A percentile compares a stretch with the other conserved stretches of the same genome.
These are phyloP conservation scores for Lycocerus yunnanus DNA, from an alignment of 2,888 invertebrate species.

Conservation along the genomic window DNA sequence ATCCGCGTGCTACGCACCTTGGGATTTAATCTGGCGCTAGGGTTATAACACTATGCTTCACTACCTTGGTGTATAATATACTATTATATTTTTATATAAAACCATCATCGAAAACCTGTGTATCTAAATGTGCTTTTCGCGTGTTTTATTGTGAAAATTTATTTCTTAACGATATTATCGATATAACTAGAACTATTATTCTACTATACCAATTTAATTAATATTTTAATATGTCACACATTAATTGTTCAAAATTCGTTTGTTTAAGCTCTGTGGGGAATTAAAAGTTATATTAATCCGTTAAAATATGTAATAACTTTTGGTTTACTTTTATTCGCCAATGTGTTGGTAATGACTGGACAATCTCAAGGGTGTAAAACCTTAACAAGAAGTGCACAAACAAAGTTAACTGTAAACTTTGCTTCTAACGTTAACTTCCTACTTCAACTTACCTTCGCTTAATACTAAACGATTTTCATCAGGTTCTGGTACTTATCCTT, in stretches of 20 bases:
- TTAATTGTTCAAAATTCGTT: neutral
- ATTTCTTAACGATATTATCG: neutral
- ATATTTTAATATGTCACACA: neutral
- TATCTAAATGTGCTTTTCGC: neutral
- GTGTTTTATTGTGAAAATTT: neutral
- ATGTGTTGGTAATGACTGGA: slow-evolving; percentile 6
- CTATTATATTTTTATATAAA: neutral
- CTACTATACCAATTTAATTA: neutral
- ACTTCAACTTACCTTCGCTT: neutral
- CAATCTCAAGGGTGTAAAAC: slow-evolving; percentile 6
- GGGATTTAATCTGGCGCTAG: no score
- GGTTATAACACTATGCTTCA: no score
- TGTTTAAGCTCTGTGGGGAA: neutral
- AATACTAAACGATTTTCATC: neutral
- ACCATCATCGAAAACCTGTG: neutral
- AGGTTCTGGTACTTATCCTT: neutral
- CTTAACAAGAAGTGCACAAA: slow-evolving; percentile 9
- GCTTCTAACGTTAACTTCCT: slow-evolving; percentile 13
- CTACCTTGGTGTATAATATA: no score
- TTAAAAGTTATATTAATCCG: neutral
- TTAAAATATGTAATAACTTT: neutral
- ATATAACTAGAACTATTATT: neutral
- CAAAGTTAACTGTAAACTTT: slow-evolving; percentile 11
- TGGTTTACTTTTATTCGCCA: slow-evolving; percentile 1
- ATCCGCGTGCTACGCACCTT: no score